Percentiles rank a stretch among this genome's conserved stretches.
Evolutionary conservation across 2,113 vertebrate species (phyloP).

Genomic region (Cavia aperea): DNA sequence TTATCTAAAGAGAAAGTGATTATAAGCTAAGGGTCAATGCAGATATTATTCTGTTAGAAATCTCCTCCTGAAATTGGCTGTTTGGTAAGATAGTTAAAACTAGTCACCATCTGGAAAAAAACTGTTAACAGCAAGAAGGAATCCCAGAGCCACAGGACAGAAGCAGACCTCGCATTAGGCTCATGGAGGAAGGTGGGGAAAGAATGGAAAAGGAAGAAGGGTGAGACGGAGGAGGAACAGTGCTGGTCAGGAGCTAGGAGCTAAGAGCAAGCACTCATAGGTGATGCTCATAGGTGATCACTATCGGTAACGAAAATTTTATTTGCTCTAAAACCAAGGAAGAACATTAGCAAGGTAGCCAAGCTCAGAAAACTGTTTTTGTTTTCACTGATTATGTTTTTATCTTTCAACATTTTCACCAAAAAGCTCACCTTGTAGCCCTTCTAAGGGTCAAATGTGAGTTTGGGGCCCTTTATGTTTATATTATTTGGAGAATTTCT

Average conservation of each 20-base stretch:
- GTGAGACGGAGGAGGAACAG: neutral
- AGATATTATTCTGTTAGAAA: slow-evolving; percentile 61
- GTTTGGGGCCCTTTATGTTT: neutral
- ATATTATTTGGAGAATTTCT: neutral
- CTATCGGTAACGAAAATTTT: neutral
- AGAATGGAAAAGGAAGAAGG: neutral
- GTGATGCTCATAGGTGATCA: neutral
- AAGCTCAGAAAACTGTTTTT: neutral
- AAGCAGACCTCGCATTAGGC: neutral
- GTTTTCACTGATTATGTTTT: too few relatives aligned
- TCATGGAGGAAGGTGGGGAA: slow-evolving; percentile 41
- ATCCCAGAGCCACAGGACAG: slow-evolving; percentile 38
- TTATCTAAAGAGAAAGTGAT: neutral
- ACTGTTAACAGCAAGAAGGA: slow-evolving; percentile 20
- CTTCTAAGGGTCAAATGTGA: neutral
- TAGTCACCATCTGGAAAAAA: slow-evolving; percentile 51
- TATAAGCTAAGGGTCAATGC: neutral
- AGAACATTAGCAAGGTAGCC: neutral
- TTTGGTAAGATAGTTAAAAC: slow-evolving; percentile 58
- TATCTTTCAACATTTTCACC: neutral
- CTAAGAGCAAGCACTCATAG: neutral
- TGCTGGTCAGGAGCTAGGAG: neutral
- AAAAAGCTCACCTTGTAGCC: neutral
- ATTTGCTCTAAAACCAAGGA: neutral
- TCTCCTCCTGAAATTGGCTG: slow-evolving; percentile 53